phyloP scores from a whole-genome alignment of 1,140 invertebrate species.

The Nilaparvata lugens region DNA sequence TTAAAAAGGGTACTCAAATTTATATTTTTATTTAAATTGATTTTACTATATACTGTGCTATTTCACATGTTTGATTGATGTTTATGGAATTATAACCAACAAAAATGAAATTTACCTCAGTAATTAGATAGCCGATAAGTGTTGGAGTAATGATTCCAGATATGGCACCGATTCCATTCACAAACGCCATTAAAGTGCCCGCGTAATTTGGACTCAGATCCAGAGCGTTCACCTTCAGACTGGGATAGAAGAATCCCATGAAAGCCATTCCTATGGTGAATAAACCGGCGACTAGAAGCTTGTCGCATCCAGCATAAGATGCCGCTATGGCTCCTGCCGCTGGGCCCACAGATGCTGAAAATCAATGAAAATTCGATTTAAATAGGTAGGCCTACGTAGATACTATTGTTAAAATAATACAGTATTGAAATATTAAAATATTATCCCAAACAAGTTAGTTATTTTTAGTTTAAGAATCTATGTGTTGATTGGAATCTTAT shows the following conservation, averaged over 20 bases:
- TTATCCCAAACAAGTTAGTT: not conserved
- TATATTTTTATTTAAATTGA: too few relatives aligned
- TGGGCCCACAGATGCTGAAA: constrained; percentile 57
- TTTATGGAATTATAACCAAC: too few relatives aligned
- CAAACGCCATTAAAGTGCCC: constrained; percentile 71
- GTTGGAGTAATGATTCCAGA: constrained; percentile 71
- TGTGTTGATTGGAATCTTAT: too few relatives aligned
- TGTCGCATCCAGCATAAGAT: constrained; percentile 68
- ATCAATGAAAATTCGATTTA: constrained; percentile 19
- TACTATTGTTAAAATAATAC: not conserved
- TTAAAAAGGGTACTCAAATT: too few relatives aligned
- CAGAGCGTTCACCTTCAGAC: constrained; percentile 69
- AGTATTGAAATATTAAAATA: constrained; percentile 5
- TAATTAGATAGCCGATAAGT: constrained; percentile 64
- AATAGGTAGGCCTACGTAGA: not conserved
- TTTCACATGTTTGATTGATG: too few relatives aligned
- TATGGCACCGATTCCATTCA: constrained; percentile 73
- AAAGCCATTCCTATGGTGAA: constrained; percentile 62
- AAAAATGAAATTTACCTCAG: constrained; percentile 53
- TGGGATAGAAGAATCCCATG: constrained; percentile 67
- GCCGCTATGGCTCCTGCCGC: constrained; percentile 71
- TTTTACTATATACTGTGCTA: too few relatives aligned
- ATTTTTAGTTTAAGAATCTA: not conserved
- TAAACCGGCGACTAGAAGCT: constrained; percentile 47
- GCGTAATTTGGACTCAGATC: constrained; percentile 77